Evolutionary conservation across 2,113 vertebrate genomes (phyloP).

Genomic region (Parotia lawesii): DNA sequence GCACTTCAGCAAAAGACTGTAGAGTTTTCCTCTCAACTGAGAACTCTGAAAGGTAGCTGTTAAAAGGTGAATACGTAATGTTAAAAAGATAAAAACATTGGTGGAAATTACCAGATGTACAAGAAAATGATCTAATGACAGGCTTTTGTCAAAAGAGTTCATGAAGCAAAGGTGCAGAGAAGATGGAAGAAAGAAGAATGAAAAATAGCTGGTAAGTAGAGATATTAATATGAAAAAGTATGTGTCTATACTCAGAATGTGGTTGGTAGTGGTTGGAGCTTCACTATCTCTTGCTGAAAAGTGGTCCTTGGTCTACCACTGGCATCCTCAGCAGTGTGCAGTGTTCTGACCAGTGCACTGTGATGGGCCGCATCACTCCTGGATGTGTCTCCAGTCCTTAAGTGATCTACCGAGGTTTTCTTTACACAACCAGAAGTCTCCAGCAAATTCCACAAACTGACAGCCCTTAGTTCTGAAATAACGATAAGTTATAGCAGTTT

Average conservation of each 20-base stretch:
- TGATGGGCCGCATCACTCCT: not conserved
- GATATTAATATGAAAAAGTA: not conserved
- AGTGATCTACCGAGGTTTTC: not conserved
- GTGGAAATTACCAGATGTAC: not conserved
- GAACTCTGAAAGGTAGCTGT: not conserved
- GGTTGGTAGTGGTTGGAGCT: not conserved
- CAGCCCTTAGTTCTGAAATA: constrained; percentile 33
- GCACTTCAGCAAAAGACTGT: not conserved
- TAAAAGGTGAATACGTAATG: not conserved
- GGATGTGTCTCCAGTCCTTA: not conserved
- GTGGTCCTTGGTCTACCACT: not conserved
- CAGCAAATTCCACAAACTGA: not conserved
- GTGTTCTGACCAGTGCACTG: accelerated
- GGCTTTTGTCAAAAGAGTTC: not conserved
- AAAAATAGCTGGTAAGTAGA: not conserved
- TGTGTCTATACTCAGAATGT: not conserved
- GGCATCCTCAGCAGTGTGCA: not conserved
- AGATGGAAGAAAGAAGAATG: not conserved
- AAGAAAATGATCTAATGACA: not conserved
- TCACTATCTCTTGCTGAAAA: accelerated
- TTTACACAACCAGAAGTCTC: not conserved
- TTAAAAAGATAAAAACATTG: not conserved
- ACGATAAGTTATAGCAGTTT: constrained; percentile 40
- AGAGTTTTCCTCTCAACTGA: not conserved
- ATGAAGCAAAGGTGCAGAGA: not conserved